Evolutionary conservation across 2,797 vertebrate genomes (phyloP), one percentile per base, ranked within the genome.

Genomic region (Bryconaethiops microstoma): DNA sequence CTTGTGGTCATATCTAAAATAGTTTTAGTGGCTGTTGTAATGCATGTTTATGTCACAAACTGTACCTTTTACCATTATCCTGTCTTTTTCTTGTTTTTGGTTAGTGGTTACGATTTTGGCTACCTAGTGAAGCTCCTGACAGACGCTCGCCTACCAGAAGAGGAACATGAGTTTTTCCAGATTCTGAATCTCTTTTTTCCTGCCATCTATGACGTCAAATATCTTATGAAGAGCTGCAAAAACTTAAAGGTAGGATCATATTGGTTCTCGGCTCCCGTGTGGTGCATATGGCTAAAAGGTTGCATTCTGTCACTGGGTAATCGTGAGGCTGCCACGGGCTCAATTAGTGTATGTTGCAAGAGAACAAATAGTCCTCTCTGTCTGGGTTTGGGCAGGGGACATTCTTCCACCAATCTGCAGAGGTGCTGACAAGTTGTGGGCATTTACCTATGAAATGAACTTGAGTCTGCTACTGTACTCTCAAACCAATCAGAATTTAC

Each of bases 211-310:
- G 98, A 99, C 25, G 98, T 99, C 70, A 99, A 99, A 76, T 99
- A 99, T 87, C 86, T 99, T 76, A 99, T 99, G 98, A 99, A 99
- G 93, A 99, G 98, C 92, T 99, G 98, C 92, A 99, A 99, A 93
- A 99, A 99, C 89, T 94, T 99, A 3, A 99, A 99, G 97, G 98
- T 99, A 92, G 64, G 29, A 19, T 19, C 29, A 6, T 5, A 10
- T 14, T 29, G 16, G 17, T 54, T 35, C 7, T 19, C 10, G 5
- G 7, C 23, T 9, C 13, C 29, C 23, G 25, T 4, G 10, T 25
- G 4, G 1, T 21, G 7, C 55, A 2, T n/a, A n/a, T 55, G 54
- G 54, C 54, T 55, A 55, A 55, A 1, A 19, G 12, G 54, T 59
- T 21, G 60, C 12, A 12, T 60, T 12, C 21, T 29, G 9, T 59